Evolutionary conservation across 2,113 vertebrate species (phyloP).

Genomic region (Garra rufa): DNA sequence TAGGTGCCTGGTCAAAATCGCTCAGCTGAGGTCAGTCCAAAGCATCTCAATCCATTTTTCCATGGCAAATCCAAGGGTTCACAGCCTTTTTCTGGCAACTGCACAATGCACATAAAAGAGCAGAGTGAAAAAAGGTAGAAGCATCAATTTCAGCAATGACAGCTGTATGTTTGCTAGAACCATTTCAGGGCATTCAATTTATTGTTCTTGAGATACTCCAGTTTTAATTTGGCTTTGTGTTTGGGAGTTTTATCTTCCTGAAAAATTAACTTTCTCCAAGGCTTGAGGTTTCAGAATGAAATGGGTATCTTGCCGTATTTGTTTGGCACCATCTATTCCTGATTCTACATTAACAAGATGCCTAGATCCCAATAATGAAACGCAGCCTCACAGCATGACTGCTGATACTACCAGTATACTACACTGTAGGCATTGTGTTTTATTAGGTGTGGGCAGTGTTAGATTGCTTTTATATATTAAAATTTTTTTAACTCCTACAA

Average conservation of each 20-base stretch:
- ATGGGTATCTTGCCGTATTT: slow-evolving; percentile 5
- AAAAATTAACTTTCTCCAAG: slow-evolving; percentile 4
- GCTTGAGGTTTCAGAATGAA: background rate
- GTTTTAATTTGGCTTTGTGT: slow-evolving; percentile 19
- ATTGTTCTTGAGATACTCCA: background rate
- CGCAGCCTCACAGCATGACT: background rate
- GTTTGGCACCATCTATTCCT: background rate
- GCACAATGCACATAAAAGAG: background rate
- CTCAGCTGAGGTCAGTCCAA: background rate
- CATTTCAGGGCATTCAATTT: slow-evolving; percentile 11
- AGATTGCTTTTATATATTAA: slow-evolving; percentile 20
- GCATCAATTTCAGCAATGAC: slow-evolving; percentile 2
- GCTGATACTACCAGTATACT: background rate
- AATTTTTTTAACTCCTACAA: background rate
- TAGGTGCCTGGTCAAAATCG: background rate
- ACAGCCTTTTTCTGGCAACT: background rate
- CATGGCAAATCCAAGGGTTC: background rate
- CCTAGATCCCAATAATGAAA: slow-evolving; percentile 5
- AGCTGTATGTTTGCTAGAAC: background rate
- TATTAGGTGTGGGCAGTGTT: slow-evolving; percentile 18
- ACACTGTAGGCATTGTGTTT: slow-evolving; percentile 5
- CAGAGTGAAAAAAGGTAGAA: background rate
- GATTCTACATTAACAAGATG: background rate
- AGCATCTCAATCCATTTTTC: background rate
- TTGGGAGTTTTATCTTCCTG: slow-evolving; percentile 16